These are phyloP conservation scores for Axinella damicornis DNA, from an alignment of 37 sponge, comb jelly and placozoan genomes.

Conservation along the genomic window DNA sequence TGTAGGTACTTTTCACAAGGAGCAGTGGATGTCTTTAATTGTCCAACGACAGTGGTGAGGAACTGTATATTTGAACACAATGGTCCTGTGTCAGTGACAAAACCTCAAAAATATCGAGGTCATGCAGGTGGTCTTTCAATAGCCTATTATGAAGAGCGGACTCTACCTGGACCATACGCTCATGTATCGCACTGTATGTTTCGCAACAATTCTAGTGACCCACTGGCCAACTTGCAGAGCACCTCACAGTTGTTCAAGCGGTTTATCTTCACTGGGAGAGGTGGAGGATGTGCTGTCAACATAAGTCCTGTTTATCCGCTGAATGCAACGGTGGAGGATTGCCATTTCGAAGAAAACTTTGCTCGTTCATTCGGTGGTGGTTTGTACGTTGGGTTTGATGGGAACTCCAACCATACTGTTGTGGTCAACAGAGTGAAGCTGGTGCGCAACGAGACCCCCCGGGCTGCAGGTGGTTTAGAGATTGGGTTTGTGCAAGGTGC, in stretches of 20 bases:
- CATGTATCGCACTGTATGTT: constrained; percentile 22
- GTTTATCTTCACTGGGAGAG: constrained; percentile 24
- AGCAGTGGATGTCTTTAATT: constrained; percentile 55
- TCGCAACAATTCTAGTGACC: constrained; percentile 30
- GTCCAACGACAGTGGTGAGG: constrained; percentile 1
- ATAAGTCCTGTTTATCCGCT: not conserved
- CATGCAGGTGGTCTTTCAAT: constrained; percentile 60
- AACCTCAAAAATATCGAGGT: constrained; percentile 28
- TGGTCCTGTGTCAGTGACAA: not conserved
- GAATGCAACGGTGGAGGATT: not conserved
- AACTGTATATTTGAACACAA: constrained; percentile 31
- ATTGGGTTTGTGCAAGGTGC: no score
- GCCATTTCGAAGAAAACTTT: constrained; percentile 46
- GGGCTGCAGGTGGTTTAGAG: constrained; percentile 55
- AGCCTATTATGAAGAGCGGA: constrained; percentile 11
- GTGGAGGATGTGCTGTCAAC: constrained; percentile 48
- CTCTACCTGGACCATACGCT: not conserved
- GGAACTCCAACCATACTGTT: constrained; percentile 16
- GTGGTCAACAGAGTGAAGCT: constrained; percentile 16
- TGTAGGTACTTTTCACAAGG: constrained; percentile 33
- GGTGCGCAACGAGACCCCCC: not conserved
- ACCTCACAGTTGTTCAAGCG: constrained; percentile 4
- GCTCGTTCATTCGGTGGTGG: constrained; percentile 70
- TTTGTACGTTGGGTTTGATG: constrained; percentile 38
- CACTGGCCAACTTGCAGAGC: not conserved